These are phyloP conservation scores for Bombus confusus DNA, from an alignment of 1,140 invertebrate genomes.

Conservation along the genomic window DNA sequence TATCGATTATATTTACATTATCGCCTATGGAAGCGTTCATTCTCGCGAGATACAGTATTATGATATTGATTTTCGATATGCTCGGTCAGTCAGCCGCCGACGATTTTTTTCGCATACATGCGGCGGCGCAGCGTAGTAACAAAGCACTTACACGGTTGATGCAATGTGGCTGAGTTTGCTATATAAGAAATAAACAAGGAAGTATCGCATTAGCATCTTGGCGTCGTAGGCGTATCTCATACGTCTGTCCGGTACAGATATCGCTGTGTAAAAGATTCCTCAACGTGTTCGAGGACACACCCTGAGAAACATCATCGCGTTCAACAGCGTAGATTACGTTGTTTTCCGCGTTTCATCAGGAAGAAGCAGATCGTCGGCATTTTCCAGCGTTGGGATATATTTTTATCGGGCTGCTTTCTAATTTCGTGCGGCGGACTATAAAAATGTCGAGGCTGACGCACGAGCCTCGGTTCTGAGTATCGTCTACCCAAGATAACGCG, in stretches of 20 bases:
- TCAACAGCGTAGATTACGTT: not conserved
- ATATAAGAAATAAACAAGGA: accelerated
- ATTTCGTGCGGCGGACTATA: slow-evolving; percentile 72
- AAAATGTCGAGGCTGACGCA: slow-evolving; percentile 72
- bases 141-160: accelerated
- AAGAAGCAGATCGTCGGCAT: not conserved
- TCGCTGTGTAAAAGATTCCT: no score
- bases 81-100: no score
- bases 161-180: no score
- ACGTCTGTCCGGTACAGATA: no score
- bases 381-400: slow-evolving; percentile 11
- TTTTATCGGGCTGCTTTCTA: slow-evolving; percentile 66
- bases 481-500: slow-evolving; percentile 56
- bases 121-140: no score
- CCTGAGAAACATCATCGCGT: no score
- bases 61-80: no score
- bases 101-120: no score
- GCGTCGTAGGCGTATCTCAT: no score
- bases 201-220: accelerated
- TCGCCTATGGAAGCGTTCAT: no score
- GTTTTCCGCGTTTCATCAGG: not conserved
- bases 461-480: slow-evolving; percentile 54
- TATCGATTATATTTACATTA: accelerated
- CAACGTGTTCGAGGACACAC: no score
- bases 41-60: no score